A percentile compares a stretch with the other conserved stretches of the same genome.
Conservation (phyloP, 1,140 invertebrate genomes). For the Colletes latitarsis region DNA sequence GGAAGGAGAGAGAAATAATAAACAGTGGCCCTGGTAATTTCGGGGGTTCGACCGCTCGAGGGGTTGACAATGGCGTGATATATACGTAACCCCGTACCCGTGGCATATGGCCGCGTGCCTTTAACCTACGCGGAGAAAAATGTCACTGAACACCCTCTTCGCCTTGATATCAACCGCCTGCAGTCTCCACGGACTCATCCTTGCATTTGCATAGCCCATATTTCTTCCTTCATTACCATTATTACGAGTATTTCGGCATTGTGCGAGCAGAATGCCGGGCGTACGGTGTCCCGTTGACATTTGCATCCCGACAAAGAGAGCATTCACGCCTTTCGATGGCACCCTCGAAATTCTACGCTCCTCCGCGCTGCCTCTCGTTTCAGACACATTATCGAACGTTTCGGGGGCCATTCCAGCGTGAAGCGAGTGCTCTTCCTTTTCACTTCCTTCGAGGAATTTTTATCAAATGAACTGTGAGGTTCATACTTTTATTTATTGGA, state of each 20-base stretch:
- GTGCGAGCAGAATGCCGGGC: slow-evolving; percentile 68
- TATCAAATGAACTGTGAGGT: no score
- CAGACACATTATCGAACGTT: slow-evolving; percentile 29
- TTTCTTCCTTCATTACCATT: slow-evolving; percentile 78
- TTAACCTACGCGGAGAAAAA: slow-evolving; percentile 41
- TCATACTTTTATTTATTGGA: no score
- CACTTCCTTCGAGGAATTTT: no score
- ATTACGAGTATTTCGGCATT: slow-evolving; percentile 73
- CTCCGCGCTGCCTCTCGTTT: slow-evolving; percentile 8
- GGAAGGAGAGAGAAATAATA: slow-evolving; percentile 61
- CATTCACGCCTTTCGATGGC: slow-evolving; percentile 73
- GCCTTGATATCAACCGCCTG: not conserved
- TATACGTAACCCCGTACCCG: slow-evolving; percentile 42
- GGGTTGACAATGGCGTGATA: slow-evolving; percentile 69
- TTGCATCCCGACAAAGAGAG: slow-evolving; percentile 76
- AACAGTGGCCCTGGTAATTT: slow-evolving; percentile 69
- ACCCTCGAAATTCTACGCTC: slow-evolving; percentile 49
- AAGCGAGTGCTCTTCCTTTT: no score
- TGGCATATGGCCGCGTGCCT: slow-evolving; percentile 60
- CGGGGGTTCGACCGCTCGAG: slow-evolving; percentile 57
- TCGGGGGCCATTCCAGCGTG: not conserved
- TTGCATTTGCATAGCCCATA: slow-evolving; percentile 68
- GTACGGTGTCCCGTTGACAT: slow-evolving; percentile 68
- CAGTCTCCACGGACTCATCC: slow-evolving; percentile 30
- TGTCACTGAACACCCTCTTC: not conserved